Base-by-base conservation (phyloP, 2,888 invertebrate species). In the Lycophotia porphyrea region DNA sequence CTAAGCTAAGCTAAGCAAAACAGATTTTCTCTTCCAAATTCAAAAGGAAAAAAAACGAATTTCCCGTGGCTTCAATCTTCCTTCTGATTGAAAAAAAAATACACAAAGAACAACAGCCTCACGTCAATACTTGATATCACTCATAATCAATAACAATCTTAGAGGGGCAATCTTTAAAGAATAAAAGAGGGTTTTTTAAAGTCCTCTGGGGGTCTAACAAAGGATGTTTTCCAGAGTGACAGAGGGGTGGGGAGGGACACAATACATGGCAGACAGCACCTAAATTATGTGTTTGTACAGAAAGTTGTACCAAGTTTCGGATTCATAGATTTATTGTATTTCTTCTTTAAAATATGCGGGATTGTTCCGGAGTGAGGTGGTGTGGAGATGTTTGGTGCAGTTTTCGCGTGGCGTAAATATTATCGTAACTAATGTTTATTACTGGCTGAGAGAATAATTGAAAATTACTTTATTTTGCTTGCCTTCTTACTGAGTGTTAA, bases 181-280 rank as follows among this genome's bases (percentile, higher is more conserved):
- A 90, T 65, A 82, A 84, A 82, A 80, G 87, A 88, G 86, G 88
- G 88, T 80, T 87, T 91, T 91, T 90, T 89, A 90, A 91, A 88
- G 63, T 90, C 88, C 88, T 88, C 84, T 82, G 88, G 90, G 91
- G 91, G 84, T 76, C 64, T 49, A 64, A 91, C 88, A 90, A 90
- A 80, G 79, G 88, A 84, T 90, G 89, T 91, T 92, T 92, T 92
- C 88, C 90, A 87, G 90, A 88, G 86, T 84, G 86, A 81, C 88
- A 87, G 83, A 80, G 87, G 87, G 85, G 85, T 71, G 74, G 60
- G 71, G 71, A 70, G 71, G 81, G 75, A 42, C 78, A 88, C 88
- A 87, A 88, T 88, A 80, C 81, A 88, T 76, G 88, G 85, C 87
- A 88, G 80, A 78, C 76, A 75, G 69, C 79, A 80, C 80, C 82